Percentiles rank a stretch among this genome's conserved stretches.
Conservation (phyloP, 1,140 invertebrate species). For the Drosophila arawakana region DNA sequence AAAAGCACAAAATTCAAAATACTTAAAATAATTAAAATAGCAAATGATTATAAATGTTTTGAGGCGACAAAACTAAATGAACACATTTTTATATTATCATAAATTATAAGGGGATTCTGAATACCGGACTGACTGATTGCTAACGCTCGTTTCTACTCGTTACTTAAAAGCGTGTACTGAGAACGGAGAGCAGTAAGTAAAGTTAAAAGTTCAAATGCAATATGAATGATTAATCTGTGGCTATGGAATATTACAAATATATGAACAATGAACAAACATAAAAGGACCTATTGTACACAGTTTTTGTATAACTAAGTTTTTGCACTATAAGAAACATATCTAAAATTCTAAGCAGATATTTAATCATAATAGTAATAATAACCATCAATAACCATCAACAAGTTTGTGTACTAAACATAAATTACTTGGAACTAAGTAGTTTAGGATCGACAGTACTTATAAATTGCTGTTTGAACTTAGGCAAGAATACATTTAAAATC, state of each 20-base stretch:
- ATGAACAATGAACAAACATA: conserved; percentile 12
- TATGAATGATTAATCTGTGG: neutral
- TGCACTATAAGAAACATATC: conserved; percentile 1
- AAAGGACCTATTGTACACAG: no score
- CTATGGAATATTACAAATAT: neutral
- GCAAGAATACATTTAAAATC: conserved; percentile 44
- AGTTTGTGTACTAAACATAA: conserved; percentile 25
- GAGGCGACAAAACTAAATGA: neutral
- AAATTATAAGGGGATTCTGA: neutral
- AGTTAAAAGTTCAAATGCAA: neutral
- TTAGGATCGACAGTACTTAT: conserved; percentile 18
- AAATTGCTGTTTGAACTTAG: conserved; percentile 48
- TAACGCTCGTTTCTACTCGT: neutral
- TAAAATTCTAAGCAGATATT: conserved; percentile 26
- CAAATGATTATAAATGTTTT: conserved; percentile 3
- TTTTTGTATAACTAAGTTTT: conserved; percentile 9
- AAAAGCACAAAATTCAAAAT: conserved; percentile 29
- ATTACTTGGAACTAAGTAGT: conserved; percentile 27
- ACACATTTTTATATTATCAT: neutral
- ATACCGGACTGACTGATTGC: conserved; percentile 2
- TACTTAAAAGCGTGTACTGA: neutral
- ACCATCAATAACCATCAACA: conserved; percentile 16
- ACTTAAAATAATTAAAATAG: conserved; percentile 28
- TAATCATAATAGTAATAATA: conserved; percentile 19
- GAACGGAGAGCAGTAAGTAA: neutral